These are phyloP conservation scores for Megalurothrips usitatus DNA, from an alignment of 2,888 invertebrate genomes.

Conservation along the genomic window DNA sequence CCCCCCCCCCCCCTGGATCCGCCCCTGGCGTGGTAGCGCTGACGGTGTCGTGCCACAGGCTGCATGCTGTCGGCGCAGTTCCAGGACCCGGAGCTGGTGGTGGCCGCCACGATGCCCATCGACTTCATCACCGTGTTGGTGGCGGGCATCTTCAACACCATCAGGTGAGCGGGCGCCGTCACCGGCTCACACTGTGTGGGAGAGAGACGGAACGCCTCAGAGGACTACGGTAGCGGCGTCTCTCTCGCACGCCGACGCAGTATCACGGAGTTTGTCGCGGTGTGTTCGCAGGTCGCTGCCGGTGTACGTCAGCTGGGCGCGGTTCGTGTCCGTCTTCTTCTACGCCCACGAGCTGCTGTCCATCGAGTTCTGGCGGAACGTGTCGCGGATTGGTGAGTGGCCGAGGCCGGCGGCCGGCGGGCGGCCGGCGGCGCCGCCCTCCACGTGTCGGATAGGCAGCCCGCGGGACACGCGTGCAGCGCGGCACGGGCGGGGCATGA, in stretches of 20 bases:
- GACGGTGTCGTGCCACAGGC: slow-evolving; percentile 45
- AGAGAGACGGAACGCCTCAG: too few species aligned
- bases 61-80: slow-evolving; percentile 51
- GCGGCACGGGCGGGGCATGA: too few species aligned
- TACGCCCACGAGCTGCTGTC: slow-evolving; percentile 53
- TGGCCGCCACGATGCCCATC: slow-evolving; percentile 51
- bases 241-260: neutral
- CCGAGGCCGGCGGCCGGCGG: too few species aligned
- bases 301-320: slow-evolving; percentile 47
- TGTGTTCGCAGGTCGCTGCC: slow-evolving; percentile 46
- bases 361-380: slow-evolving; percentile 52
- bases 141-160: slow-evolving; percentile 49
- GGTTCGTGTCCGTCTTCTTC: slow-evolving; percentile 53
- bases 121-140: slow-evolving; percentile 50
- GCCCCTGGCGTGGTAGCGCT: too few species aligned
- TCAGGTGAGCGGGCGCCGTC: slow-evolving; percentile 40
- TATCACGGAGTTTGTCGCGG: neutral
- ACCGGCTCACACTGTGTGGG: too few species aligned
- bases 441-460: too few species aligned
- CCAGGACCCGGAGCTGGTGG: slow-evolving; percentile 48
- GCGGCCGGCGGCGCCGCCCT: too few species aligned
- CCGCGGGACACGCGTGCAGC: too few species aligned
- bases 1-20: too few species aligned
- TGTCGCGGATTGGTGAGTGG: slow-evolving; percentile 49
- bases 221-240: too few species aligned